Conservation (phyloP, 2,888 invertebrate genomes). For the Mesorhabditis belari region DNA sequence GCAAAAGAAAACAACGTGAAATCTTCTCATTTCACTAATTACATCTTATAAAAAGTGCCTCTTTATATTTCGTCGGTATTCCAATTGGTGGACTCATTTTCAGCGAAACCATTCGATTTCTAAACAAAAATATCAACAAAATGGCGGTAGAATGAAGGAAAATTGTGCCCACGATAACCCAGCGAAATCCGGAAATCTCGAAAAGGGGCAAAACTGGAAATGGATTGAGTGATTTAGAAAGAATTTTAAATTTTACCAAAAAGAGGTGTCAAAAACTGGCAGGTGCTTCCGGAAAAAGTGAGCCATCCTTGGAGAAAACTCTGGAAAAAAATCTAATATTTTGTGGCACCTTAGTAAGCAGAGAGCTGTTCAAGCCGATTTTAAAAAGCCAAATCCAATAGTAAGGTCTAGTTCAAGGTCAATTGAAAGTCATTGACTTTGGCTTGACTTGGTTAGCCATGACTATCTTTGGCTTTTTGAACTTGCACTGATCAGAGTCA, state of each 20-base stretch:
- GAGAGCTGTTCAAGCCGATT: no score
- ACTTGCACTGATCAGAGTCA: no score
- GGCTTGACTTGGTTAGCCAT: no score
- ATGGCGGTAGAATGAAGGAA: constrained; percentile 9
- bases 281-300: neutral
- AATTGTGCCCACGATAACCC: constrained; percentile 12
- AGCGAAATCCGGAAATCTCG: constrained; percentile 18
- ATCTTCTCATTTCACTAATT: neutral
- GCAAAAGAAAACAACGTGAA: neutral
- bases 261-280: neutral
- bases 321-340: neutral
- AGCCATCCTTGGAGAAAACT: neutral
- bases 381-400: no score
- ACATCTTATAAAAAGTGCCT: constrained; percentile 27
- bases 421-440: no score
- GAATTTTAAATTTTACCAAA: no score
- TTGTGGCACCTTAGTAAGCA: no score
- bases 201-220: constrained; percentile 18
- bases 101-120: constrained; percentile 16
- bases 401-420: no score
- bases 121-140: constrained; percentile 10
- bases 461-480: no score
- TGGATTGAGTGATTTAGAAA: no score
- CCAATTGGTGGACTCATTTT: constrained; percentile 14
- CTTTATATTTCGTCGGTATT: constrained; percentile 19